Evolutionary conservation across 2,888 invertebrate species (phyloP).

Genomic region (Microctonus brassicae): DNA sequence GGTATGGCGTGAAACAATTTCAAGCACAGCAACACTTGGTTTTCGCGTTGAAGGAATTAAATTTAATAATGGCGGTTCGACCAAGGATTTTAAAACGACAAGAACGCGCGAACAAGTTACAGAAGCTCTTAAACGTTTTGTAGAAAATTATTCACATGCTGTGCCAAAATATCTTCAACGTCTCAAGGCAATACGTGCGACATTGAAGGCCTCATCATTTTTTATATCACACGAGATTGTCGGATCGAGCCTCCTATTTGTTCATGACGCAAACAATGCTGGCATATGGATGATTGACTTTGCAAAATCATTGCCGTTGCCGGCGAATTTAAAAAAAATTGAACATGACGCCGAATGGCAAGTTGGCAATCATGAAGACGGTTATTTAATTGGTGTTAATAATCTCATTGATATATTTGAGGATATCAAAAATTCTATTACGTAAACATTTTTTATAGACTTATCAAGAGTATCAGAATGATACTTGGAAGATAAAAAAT

Average conservation of each 20-base stretch:
- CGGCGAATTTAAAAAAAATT: conserved; percentile 77
- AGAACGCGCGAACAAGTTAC: conserved; percentile 86
- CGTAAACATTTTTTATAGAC: conserved; percentile 34
- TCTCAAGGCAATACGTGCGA: conserved; percentile 85
- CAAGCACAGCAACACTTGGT: conserved; percentile 95
- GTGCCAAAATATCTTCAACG: conserved; percentile 87
- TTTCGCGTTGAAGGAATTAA: conserved; percentile 97
- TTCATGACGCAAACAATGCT: conserved; percentile 90
- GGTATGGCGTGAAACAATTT: conserved; percentile 97
- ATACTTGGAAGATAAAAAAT: background rate
- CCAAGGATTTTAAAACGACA: conserved; percentile 96
- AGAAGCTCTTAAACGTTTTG: conserved; percentile 85
- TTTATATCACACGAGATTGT: conserved; percentile 94
- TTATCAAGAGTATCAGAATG: background rate
- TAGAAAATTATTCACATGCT: conserved; percentile 82
- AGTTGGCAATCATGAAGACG: conserved; percentile 97
- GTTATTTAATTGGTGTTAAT: conserved; percentile 92
- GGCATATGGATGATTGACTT: conserved; percentile 98
- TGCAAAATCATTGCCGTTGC: conserved; percentile 91
- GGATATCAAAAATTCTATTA: conserved; percentile 70
- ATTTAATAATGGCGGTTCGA: conserved; percentile 89
- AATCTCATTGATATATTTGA: conserved; percentile 90
- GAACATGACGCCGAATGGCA: conserved; percentile 89
- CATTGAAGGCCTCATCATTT: conserved; percentile 88
- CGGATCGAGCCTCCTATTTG: conserved; percentile 93